phyloP scores from a whole-genome alignment of 1,140 invertebrate genomes.

The Aradophagus sp. region DNA sequence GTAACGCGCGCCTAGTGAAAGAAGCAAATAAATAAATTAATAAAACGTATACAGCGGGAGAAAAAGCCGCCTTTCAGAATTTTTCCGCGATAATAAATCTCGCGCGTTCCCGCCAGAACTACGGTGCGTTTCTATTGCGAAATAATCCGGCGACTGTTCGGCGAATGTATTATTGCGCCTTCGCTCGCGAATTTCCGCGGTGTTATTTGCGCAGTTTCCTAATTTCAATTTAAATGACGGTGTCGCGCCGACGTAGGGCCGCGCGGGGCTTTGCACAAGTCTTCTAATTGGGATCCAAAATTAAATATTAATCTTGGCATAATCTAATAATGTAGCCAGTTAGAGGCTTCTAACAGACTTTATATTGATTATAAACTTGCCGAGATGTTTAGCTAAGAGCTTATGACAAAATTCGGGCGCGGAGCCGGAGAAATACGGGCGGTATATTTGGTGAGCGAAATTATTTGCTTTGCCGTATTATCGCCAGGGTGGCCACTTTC shows the following conservation, averaged over 20 bases:
- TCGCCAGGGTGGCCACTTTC: no score
- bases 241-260: background rate
- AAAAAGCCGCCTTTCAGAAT: no score
- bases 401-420: constrained; percentile 29
- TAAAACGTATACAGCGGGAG: no score
- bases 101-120: no score
- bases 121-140: no score
- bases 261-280: constrained; percentile 14
- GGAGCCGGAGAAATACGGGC: constrained; percentile 15
- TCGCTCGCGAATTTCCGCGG: constrained; percentile 14
- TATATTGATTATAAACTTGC: constrained; percentile 43
- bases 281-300: constrained; percentile 41
- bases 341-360: constrained; percentile 30
- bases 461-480: constrained; percentile 26
- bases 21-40: no score
- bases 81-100: no score
- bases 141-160: no score
- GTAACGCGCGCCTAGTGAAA: no score
- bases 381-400: constrained; percentile 43
- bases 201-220: constrained; percentile 27
- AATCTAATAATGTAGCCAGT: constrained; percentile 39
- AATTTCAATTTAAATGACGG: constrained; percentile 42
- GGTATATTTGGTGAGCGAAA: constrained; percentile 28
- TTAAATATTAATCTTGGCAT: constrained; percentile 47
- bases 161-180: constrained; percentile 15